phyloP scores from a whole-genome alignment of 2,113 vertebrate species.

The Apus apus region DNA sequence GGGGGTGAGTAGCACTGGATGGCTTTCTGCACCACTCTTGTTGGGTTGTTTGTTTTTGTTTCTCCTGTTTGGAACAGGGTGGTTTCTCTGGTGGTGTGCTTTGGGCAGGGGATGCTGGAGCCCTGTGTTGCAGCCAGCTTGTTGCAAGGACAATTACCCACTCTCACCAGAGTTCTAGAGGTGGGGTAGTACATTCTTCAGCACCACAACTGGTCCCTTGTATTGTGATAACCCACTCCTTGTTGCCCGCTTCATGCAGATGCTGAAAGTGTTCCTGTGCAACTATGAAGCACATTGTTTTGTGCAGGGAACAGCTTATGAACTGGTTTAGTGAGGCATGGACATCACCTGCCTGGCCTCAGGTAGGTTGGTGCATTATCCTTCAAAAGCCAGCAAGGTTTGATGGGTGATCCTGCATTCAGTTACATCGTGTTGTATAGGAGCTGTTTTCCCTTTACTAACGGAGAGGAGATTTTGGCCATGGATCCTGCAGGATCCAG shows the following conservation, averaged over 20 bases:
- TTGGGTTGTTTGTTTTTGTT: neutral
- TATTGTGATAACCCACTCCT: neutral
- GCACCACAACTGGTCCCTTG: neutral
- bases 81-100: neutral
- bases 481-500: neutral
- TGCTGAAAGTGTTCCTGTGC: neutral
- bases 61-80: neutral
- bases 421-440: neutral
- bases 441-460: neutral
- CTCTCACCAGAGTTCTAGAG: neutral
- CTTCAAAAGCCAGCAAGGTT: neutral
- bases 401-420: neutral
- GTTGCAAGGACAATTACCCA: accelerated
- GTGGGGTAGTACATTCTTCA: neutral
- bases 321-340: neutral
- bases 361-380: neutral
- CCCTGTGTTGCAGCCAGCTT: neutral
- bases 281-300: neutral
- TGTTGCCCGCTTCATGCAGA: neutral
- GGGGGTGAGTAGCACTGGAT: neutral
- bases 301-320: neutral
- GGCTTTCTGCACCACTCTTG: neutral
- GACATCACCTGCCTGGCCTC: neutral
- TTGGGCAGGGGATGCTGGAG: neutral
- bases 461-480: neutral